A percentile compares a stretch with the other conserved stretches of the same genome.
These are phyloP conservation scores for Oceanodroma leucorhoa DNA, from an alignment of 2,797 vertebrate species.

Conservation along the genomic window DNA sequence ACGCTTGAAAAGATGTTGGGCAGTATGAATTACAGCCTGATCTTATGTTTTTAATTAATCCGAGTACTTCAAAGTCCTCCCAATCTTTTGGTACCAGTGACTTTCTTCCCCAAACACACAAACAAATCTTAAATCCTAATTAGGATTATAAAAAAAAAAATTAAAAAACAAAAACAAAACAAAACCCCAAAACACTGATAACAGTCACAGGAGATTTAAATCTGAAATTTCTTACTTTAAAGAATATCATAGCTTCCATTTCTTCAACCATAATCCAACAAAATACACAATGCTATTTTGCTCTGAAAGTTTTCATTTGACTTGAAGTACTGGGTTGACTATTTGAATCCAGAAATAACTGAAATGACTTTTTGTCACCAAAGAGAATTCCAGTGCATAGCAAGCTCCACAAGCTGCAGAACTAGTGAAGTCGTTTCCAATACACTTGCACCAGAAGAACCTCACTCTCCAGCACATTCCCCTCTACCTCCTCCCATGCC, in stretches of 20 bases:
- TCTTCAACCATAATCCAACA: background rate
- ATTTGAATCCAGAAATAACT: background rate
- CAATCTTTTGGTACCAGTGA: background rate
- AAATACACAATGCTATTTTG: background rate
- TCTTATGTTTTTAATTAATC: background rate
- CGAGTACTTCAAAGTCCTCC: background rate
- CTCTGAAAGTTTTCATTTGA: background rate
- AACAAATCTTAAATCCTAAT: background rate
- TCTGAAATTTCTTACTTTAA: background rate
- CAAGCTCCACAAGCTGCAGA: background rate
- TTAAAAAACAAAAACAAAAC: background rate
- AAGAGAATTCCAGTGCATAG: background rate
- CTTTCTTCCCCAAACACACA: background rate
- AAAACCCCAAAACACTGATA: background rate
- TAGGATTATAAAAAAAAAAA: background rate
- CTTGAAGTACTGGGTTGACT: background rate
- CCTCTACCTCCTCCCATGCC: background rate
- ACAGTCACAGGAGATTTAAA: background rate
- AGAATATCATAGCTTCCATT: background rate
- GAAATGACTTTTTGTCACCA: background rate
- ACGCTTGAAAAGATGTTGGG: background rate
- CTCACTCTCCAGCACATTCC: background rate
- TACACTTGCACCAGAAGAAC: rapidly evolving
- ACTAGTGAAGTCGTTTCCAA: background rate
- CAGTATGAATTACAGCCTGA: background rate